Evolutionary conservation across 2,797 vertebrate species (phyloP).

Genomic region (Clamator glandarius): DNA sequence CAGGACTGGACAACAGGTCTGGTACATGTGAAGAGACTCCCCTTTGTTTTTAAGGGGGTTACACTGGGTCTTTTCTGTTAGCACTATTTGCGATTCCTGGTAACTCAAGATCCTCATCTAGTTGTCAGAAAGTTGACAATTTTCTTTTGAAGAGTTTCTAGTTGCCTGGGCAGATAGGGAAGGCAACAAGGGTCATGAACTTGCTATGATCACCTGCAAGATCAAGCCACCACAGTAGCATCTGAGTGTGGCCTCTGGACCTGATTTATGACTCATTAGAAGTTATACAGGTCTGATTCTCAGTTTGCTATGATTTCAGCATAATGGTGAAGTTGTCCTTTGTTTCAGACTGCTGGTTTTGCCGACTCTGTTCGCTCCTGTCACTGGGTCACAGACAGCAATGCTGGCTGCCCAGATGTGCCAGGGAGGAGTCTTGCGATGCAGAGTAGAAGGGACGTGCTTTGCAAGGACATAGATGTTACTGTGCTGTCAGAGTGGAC

Average conservation of each 20-base stretch:
- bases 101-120: not conserved
- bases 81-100: not conserved
- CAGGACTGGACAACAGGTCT: not conserved
- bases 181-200: not conserved
- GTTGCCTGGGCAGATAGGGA: not conserved
- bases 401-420: rapidly evolving
- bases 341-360: not conserved
- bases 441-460: not conserved
- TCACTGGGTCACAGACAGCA: not conserved
- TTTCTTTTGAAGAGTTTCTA: not conserved
- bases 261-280: not conserved
- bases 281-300: not conserved
- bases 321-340: not conserved
- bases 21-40: not conserved
- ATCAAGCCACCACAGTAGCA: rapidly evolving
- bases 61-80: not conserved
- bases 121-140: not conserved
- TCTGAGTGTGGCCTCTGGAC: not conserved
- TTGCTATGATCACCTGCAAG: not conserved
- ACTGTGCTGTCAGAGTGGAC: not conserved
- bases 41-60: not conserved
- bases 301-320: not conserved
- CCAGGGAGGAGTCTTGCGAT: not conserved
- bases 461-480: not conserved
- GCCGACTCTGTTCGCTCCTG: not conserved